phyloP scores from a whole-genome alignment of 1,140 invertebrate species.

The Mamestra configurata region DNA sequence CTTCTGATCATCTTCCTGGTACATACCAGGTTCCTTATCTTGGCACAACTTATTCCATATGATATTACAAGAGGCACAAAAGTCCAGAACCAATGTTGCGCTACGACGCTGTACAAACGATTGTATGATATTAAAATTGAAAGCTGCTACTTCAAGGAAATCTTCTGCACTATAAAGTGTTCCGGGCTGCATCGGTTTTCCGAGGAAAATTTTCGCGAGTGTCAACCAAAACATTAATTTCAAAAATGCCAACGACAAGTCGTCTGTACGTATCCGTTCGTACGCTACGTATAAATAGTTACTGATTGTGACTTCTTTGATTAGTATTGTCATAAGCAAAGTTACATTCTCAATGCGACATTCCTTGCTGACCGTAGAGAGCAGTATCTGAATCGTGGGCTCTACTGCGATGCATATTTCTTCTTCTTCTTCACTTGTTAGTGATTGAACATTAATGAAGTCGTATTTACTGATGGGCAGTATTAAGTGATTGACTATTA shows the following conservation, averaged over 20 bases:
- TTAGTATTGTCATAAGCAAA: conserved; percentile 63
- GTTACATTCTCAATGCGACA: conserved; percentile 63
- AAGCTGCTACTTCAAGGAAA: conserved; percentile 70
- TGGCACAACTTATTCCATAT: conserved; percentile 72
- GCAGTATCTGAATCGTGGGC: conserved; percentile 75
- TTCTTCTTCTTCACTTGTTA: conserved; percentile 75
- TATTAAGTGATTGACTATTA: conserved; percentile 66
- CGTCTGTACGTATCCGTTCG: conserved; percentile 70
- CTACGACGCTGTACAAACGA: conserved; percentile 66
- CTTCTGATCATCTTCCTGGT: conserved; percentile 46
- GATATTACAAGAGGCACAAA: conserved; percentile 70
- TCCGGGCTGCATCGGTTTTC: conserved; percentile 64
- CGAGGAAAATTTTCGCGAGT: conserved; percentile 69
- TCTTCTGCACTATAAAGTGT: conserved; percentile 68
- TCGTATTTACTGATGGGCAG: conserved; percentile 68
- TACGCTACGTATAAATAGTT: conserved; percentile 66
- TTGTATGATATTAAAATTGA: conserved; percentile 77
- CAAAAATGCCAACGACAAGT: conserved; percentile 60
- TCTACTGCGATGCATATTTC: conserved; percentile 69
- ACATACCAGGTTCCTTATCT: conserved; percentile 55
- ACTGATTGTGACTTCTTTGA: conserved; percentile 67
- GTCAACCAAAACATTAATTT: conserved; percentile 73
- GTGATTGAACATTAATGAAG: conserved; percentile 64
- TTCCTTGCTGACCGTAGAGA: conserved; percentile 65
- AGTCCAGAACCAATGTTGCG: conserved; percentile 68